Evolutionary conservation across 2,113 vertebrate species (phyloP).

Genomic region (Charadrius vociferus): DNA sequence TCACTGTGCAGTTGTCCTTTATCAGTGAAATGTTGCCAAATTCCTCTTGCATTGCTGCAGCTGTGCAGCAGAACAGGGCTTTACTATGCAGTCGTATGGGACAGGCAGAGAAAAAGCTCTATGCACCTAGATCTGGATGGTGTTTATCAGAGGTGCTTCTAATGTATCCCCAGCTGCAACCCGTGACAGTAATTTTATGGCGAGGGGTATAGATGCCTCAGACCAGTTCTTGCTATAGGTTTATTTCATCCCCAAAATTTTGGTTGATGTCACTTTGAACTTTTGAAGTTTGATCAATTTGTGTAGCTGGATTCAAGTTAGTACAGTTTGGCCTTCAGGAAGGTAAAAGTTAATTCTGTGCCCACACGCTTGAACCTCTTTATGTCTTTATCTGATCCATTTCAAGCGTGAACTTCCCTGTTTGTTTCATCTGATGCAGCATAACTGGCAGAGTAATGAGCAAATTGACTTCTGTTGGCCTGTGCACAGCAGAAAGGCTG

Average conservation of each 20-base stretch:
- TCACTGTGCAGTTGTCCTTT: not conserved
- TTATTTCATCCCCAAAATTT: not conserved
- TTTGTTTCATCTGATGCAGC: not conserved
- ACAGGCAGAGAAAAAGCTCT: not conserved
- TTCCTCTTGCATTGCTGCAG: not conserved
- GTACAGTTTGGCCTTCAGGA: not conserved
- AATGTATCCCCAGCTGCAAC: not conserved
- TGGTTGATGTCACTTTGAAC: not conserved
- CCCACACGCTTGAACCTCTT: not conserved
- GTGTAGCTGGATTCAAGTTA: not conserved
- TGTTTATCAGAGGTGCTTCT: not conserved
- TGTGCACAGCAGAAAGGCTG: not conserved
- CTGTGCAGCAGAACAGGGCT: not conserved
- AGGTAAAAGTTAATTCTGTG: not conserved
- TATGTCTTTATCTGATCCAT: conserved; percentile 14
- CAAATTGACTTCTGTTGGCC: not conserved
- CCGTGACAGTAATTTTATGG: not conserved
- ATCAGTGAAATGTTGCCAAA: not conserved
- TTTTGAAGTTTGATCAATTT: fast-evolving
- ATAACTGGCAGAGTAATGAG: not conserved
- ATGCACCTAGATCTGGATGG: not conserved
- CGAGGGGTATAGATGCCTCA: not conserved
- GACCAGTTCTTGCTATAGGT: not conserved
- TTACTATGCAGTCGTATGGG: not conserved
- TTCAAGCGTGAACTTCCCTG: conserved; percentile 12